phyloP scores from a whole-genome alignment of 2,113 vertebrate species.

The Pseudonaja textilis region DNA sequence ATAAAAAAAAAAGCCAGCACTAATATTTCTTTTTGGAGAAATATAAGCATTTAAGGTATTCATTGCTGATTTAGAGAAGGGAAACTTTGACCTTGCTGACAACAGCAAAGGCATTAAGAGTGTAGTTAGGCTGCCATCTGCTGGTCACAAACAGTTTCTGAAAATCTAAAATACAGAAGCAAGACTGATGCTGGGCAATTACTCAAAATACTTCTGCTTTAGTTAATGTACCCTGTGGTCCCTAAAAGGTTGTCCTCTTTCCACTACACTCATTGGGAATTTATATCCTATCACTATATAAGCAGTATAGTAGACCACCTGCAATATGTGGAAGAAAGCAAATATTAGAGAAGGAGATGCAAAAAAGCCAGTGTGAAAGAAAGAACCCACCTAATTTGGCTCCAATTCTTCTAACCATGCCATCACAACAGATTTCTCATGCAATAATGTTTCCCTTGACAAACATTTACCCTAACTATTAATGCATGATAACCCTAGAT shows the following conservation, averaged over 20 bases:
- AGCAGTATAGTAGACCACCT: not conserved
- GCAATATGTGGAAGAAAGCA: not conserved
- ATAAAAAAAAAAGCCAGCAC: not conserved
- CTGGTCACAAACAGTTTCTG: conserved; percentile 1
- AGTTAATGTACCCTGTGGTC: not conserved
- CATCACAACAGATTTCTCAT: not conserved
- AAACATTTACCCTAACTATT: not conserved
- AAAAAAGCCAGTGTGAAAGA: not conserved
- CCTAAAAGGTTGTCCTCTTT: not conserved
- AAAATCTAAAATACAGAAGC: not conserved
- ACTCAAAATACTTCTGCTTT: not conserved
- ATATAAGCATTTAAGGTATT: not conserved
- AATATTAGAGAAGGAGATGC: not conserved
- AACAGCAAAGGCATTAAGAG: not conserved
- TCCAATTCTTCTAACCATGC: not conserved
- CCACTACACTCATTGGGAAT: not conserved
- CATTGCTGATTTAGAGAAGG: not conserved
- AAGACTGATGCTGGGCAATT: not conserved
- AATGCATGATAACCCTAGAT: not conserved
- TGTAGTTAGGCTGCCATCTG: conserved; percentile 56
- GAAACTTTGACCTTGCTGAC: conserved; percentile 27
- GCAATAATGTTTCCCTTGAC: not conserved
- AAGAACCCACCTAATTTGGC: not conserved
- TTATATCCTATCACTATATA: not conserved
- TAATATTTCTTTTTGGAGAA: not conserved